Evolutionary conservation across 2,888 invertebrate genomes (phyloP), one percentile per base, ranked within the genome.

Genomic region (Pristionchus arcanus): DNA sequence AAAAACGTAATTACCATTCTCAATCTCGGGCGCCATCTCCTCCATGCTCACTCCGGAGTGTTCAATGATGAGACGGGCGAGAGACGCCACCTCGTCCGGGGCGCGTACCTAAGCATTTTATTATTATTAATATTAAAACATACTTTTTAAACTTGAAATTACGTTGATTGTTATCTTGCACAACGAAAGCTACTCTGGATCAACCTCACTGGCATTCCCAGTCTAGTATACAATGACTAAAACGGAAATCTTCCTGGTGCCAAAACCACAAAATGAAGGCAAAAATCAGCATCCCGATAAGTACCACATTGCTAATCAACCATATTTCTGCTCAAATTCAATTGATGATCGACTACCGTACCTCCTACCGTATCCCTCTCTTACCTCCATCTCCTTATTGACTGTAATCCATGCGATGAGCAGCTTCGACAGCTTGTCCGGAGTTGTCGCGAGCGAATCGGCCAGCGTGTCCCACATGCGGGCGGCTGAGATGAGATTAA

Each of bases 371-470:
- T n/a, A 0, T 7, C 59, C 4, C 28, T 68, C 68, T 5, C 13
- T 28, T 28, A 84, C 84, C 84, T 84, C 84, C 84, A n/a, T 84
- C 84, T 84, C 84, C 84, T 84, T 84, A n/a, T 84, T 84, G 13
- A 55, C 5, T 1, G 84, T 84, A 21, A 31, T 37, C 86, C 86
- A 86, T n/a, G 63, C 63, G 21, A 53, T 31, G 2, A 66, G 63
- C 66, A 86, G 37, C 42, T 66, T 63, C 25, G 63, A 37, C 66
- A 66, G 21, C 66, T 86, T 86, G 25, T 86, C 86, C 28, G 37
- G 66, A 16, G 37, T 37, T 1, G 86, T 66, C 42, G 86, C n/a
- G 19, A 86, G 86, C 37, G 86, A 42, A 16, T 86, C 86, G 5
- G 37, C 34, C 37, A 86, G 66, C 16, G 86, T 66, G 31, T 86